Conservation (phyloP, 1,140 invertebrate species). For the Vanessa atalanta region DNA sequence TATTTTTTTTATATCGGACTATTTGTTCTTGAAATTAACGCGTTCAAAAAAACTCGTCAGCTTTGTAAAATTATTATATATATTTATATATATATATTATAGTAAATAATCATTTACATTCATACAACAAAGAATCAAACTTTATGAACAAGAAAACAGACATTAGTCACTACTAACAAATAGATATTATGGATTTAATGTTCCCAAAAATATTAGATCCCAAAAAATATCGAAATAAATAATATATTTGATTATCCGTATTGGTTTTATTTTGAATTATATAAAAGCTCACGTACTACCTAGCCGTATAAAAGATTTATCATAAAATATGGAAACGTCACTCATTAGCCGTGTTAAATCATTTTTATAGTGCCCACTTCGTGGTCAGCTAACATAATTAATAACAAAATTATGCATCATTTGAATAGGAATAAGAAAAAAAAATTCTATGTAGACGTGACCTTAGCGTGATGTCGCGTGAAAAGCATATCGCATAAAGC, state of each 20-base stretch:
- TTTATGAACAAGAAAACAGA: too few relatives aligned
- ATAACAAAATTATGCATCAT: constrained; percentile 36
- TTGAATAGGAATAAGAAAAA: background rate
- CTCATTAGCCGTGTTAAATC: background rate
- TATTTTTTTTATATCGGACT: too few relatives aligned
- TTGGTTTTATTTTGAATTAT: background rate
- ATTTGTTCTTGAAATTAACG: too few relatives aligned
- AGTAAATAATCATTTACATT: too few relatives aligned
- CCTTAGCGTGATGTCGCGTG: constrained; percentile 53
- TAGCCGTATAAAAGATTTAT: too few relatives aligned
- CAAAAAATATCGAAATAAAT: background rate
- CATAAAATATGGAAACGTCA: background rate
- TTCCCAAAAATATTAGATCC: too few relatives aligned
- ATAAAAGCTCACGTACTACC: background rate
- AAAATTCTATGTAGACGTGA: constrained; percentile 36
- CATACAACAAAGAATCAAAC: too few relatives aligned
- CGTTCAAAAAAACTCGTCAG: too few relatives aligned
- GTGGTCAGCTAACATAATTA: constrained; percentile 23
- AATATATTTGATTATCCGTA: background rate
- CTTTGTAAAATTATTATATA: too few relatives aligned
- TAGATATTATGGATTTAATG: too few relatives aligned
- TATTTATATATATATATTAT: too few relatives aligned
- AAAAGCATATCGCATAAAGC: constrained; percentile 40
- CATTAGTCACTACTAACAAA: too few relatives aligned
- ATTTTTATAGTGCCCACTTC: background rate